Evolutionary conservation across 2,113 vertebrate genomes (phyloP).

Genomic region (Rhinopomastus cyanomelas): DNA sequence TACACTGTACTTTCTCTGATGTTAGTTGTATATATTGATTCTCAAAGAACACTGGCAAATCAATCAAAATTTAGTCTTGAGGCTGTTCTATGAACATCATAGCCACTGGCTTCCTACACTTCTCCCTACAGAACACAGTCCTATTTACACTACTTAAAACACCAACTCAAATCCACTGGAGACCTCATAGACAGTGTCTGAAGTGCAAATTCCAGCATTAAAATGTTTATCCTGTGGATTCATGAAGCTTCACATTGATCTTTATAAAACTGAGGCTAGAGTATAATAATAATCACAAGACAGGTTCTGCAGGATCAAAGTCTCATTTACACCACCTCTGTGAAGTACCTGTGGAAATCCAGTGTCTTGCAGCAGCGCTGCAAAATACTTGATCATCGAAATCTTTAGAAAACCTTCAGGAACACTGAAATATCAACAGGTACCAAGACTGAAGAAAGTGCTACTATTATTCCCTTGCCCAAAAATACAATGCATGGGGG

Average conservation of each 20-base stretch:
- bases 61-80: not conserved
- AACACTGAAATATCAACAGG: slow-evolving; percentile 30
- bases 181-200: not conserved
- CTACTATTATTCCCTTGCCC: slow-evolving; percentile 4
- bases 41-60: not conserved
- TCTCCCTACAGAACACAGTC: not conserved
- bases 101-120: not conserved
- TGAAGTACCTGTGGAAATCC: not conserved
- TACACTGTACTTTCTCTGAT: not conserved
- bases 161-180: not conserved
- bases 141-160: not conserved
- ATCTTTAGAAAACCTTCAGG: slow-evolving; percentile 23
- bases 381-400: not conserved
- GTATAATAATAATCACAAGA: not conserved
- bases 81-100: not conserved
- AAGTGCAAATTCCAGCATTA: not conserved
- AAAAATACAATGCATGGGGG: not conserved
- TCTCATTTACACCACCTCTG: not conserved
- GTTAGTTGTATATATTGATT: not conserved
- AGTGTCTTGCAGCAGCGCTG: not conserved
- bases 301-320: not conserved
- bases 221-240: not conserved
- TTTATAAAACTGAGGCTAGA: not conserved
- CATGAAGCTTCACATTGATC: not conserved
- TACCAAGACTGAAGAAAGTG: not conserved